Conservation (phyloP, 2,113 vertebrate genomes). For the Gambusia holbrooki region DNA sequence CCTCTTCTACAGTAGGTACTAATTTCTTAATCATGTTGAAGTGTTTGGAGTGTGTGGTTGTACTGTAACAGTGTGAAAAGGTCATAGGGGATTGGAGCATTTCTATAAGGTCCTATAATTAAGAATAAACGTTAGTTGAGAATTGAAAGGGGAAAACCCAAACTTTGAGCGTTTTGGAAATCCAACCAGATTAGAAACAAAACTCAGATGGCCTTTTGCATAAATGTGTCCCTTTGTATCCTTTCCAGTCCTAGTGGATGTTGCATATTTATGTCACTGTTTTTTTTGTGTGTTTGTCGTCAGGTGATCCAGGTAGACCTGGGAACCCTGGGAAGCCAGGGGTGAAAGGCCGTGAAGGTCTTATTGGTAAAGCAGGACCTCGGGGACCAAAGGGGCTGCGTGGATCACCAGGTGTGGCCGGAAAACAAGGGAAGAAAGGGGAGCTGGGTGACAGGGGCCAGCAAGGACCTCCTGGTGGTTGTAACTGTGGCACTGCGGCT, state of each 20-base stretch:
- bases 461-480: slow-evolving; percentile 85
- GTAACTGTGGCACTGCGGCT: slow-evolving; percentile 83
- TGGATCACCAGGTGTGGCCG: slow-evolving; percentile 82
- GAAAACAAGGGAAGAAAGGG: slow-evolving; percentile 84
- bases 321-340: slow-evolving; percentile 91
- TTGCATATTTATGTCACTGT: background rate
- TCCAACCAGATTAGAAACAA: background rate
- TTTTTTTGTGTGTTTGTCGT: background rate
- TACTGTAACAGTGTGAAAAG: background rate
- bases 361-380: slow-evolving; percentile 89
- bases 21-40: background rate
- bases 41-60: background rate
- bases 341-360: slow-evolving; percentile 86
- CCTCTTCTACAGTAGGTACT: background rate
- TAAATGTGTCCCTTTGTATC: background rate
- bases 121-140: no score
- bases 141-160: no score
- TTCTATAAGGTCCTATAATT: no score
- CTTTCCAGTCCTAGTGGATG: background rate
- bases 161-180: background rate
- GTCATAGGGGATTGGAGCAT: no score
- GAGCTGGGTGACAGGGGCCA: slow-evolving; percentile 84
- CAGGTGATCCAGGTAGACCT: slow-evolving; percentile 79
- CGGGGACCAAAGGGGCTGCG: slow-evolving; percentile 86
- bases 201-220: background rate